phyloP scores from a whole-genome alignment of 1,140 invertebrate species.

The Bombus sibiricus region DNA sequence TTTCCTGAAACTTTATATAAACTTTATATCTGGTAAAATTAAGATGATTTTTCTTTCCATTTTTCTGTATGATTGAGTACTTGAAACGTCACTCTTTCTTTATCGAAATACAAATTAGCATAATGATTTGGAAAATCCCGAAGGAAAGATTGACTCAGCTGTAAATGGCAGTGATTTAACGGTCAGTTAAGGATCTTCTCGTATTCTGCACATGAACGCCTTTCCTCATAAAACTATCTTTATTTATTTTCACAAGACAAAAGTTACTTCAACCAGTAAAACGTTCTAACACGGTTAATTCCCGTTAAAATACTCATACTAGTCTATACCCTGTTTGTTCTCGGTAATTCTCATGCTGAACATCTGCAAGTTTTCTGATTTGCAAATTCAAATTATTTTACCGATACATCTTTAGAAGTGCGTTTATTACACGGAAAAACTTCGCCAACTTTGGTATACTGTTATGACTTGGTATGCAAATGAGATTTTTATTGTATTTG shows the following conservation, averaged over 20 bases:
- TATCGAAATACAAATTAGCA: neutral
- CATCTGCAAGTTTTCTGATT: neutral
- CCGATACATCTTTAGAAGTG: neutral
- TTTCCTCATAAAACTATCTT: slow-evolving; percentile 20
- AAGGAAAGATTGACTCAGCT: slow-evolving; percentile 34
- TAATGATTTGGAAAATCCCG: slow-evolving; percentile 17
- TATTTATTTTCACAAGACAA: slow-evolving; percentile 20
- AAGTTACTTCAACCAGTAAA: neutral
- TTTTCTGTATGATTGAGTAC: neutral
- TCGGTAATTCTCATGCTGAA: neutral
- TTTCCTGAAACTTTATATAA: neutral
- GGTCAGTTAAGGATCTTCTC: slow-evolving; percentile 1
- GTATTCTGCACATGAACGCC: neutral
- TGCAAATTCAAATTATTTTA: neutral
- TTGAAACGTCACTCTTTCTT: neutral
- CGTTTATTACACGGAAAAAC: neutral
- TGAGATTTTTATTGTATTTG: neutral
- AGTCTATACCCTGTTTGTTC: neutral
- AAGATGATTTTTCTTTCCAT: neutral
- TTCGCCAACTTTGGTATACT: neutral
- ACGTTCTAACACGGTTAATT: neutral
- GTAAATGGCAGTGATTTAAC: slow-evolving; percentile 8
- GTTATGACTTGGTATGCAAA: no score
- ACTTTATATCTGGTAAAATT: neutral
- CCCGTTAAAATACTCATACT: neutral